Conservation (phyloP, 2,888 invertebrate genomes). For the Criorhina ranunculi region DNA sequence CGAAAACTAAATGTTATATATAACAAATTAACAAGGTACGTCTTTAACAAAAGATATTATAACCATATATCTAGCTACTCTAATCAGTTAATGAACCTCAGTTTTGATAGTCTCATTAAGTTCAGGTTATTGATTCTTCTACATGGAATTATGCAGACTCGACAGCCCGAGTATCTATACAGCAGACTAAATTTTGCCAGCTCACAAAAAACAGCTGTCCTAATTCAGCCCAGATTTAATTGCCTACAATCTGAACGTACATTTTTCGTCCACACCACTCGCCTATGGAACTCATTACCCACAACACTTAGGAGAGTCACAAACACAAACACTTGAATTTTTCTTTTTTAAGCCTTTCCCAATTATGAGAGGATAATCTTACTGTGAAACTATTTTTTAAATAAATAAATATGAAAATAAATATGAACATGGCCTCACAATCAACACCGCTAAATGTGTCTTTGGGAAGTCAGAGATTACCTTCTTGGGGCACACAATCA, state of each 20-base stretch:
- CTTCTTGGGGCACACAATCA: no score
- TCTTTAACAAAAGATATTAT: neutral
- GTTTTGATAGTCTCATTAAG: constrained; percentile 4
- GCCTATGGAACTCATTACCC: no score
- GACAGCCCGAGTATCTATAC: constrained; percentile 3
- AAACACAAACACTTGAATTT: no score
- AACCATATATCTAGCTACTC: constrained; percentile 16
- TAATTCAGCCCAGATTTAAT: neutral
- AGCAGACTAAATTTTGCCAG: constrained; percentile 6
- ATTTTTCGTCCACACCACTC: constrained; percentile 4
- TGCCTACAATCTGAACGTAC: constrained; percentile 10
- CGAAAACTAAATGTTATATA: constrained; percentile 6
- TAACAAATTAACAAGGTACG: neutral
- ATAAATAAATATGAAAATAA: no score
- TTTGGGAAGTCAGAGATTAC: no score
- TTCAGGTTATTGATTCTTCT: neutral
- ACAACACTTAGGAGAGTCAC: no score
- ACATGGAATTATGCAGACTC: neutral
- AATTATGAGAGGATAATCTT: no score
- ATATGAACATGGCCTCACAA: no score
- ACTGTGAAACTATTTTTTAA: no score
- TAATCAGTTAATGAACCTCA: constrained; percentile 11
- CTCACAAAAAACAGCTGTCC: neutral
- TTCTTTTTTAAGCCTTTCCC: no score
- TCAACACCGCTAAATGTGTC: no score